A percentile compares a stretch with the other conserved stretches of the same genome.
phyloP scores from a whole-genome alignment of 1,140 invertebrate species.

The Neodiprion virginianus region DNA sequence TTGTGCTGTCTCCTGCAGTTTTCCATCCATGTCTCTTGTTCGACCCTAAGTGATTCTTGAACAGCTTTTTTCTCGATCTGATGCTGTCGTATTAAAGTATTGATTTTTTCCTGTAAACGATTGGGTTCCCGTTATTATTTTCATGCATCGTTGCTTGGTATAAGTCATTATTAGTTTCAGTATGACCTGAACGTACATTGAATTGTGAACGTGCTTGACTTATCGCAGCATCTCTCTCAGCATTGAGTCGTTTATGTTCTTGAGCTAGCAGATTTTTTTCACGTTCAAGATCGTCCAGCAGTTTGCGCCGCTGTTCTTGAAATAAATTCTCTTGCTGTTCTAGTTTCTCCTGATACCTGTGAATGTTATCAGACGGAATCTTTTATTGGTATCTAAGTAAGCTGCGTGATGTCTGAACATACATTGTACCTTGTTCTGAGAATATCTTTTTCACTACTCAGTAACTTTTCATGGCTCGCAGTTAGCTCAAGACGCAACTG shows the following conservation, averaged over 20 bases:
- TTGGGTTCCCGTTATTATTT: no score
- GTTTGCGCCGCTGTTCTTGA: constrained; percentile 40
- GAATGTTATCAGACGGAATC: background rate
- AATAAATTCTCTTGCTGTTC: constrained; percentile 48
- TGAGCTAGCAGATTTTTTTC: constrained; percentile 44
- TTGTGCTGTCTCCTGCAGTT: constrained; percentile 67
- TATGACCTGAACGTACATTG: constrained; percentile 35
- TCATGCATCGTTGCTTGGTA: no score
- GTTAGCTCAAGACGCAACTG: constrained; percentile 59
- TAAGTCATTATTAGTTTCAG: constrained; percentile 7
- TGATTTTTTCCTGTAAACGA: constrained; percentile 46
- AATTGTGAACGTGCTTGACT: constrained; percentile 37
- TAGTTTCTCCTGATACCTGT: constrained; percentile 48
- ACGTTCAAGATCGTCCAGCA: constrained; percentile 45
- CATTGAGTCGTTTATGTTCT: constrained; percentile 39
- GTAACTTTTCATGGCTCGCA: constrained; percentile 57
- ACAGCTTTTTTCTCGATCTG: constrained; percentile 64
- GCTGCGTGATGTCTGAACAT: constrained; percentile 31
- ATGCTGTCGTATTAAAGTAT: constrained; percentile 52
- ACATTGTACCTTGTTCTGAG: constrained; percentile 51
- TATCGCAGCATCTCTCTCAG: constrained; percentile 39
- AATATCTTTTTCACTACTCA: constrained; percentile 60
- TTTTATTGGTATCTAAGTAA: no score
- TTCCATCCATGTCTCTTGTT: constrained; percentile 65
- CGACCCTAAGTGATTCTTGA: constrained; percentile 62